Base-by-base conservation (phyloP, 1,140 invertebrate genomes). In the Hylaeus anthracinus region DNA sequence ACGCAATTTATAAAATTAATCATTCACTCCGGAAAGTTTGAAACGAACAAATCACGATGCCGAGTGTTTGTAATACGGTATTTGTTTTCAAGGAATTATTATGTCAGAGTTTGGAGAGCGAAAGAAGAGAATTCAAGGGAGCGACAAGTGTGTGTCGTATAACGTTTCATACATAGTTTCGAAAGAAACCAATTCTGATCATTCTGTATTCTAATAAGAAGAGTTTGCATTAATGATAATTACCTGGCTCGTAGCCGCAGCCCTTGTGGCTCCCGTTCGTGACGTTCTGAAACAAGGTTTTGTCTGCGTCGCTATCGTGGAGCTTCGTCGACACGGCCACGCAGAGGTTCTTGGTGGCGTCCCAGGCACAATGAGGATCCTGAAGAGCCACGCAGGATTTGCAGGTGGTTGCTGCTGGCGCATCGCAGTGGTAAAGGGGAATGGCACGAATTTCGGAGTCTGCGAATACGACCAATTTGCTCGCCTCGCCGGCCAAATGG, bases 301-400 rank as follows among this genome's bases (percentile, higher is more conserved):
- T 93, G 77, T 95, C 94, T 75, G 95, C 95, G 6, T 95, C 95
- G 89, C 95, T 95, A 81, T 95, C 95, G 84, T 96, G 95, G 81
- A 96, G 94, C 76, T 95, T 95, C 58, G 94, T 95, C 80, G 94
- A 94, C 39, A 96, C 95, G 83, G 96, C 95, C 56, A 96, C 95
- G 92, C 98, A 98, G 83, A 95, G 94, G 86, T 95, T 94, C 80
- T 95, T 95, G 71, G 96, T 95, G 45, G 95, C 95, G 92, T 98
- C 96, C 98, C 99, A 99, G 10, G 98, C 98, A 94, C 99, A 99
- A 92, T 99, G 98, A 1, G 99, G 99, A 94, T 99, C 99, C 94
- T 98, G 98, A 41, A 99, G 94, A 26, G 95, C 95, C 0, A 99
- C 96, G 93, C 99, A 99, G 75, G 96, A 96, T 76, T 96, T 96